Conservation (phyloP, 2,797 vertebrate genomes). For the Tiaroga cobitis region DNA sequence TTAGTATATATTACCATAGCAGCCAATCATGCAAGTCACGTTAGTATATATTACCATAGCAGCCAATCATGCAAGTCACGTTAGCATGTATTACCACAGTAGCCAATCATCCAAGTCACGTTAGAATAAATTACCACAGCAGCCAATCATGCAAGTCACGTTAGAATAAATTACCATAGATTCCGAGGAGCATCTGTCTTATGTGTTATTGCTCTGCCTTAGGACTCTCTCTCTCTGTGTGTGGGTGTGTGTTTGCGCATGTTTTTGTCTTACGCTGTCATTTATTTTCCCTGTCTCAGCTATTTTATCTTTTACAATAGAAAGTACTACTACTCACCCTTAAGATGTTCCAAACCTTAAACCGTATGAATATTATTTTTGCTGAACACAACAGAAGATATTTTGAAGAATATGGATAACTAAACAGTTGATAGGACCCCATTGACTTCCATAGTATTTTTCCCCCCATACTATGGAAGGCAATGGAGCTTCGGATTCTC, state of each 20-base stretch:
- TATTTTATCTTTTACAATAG: constrained; percentile 25
- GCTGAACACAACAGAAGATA: neutral
- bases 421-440: too few species aligned
- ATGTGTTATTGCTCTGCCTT: constrained; percentile 37
- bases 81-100: neutral
- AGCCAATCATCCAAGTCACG: neutral
- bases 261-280: neutral
- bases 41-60: neutral
- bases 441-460: neutral
- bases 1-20: neutral
- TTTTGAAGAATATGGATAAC: too few species aligned
- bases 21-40: neutral
- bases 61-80: neutral
- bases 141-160: neutral
- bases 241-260: neutral
- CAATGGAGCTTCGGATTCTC: too few species aligned
- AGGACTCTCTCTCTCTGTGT: constrained; percentile 28
- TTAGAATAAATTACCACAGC: neutral
- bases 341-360: neutral
- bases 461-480: too few species aligned
- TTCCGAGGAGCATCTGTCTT: neutral
- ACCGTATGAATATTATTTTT: neutral
- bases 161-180: constrained; percentile 16
- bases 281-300: neutral
- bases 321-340: neutral